These are phyloP conservation scores for Arothron firmamentum DNA, from an alignment of 2,113 vertebrate species.

Conservation along the genomic window DNA sequence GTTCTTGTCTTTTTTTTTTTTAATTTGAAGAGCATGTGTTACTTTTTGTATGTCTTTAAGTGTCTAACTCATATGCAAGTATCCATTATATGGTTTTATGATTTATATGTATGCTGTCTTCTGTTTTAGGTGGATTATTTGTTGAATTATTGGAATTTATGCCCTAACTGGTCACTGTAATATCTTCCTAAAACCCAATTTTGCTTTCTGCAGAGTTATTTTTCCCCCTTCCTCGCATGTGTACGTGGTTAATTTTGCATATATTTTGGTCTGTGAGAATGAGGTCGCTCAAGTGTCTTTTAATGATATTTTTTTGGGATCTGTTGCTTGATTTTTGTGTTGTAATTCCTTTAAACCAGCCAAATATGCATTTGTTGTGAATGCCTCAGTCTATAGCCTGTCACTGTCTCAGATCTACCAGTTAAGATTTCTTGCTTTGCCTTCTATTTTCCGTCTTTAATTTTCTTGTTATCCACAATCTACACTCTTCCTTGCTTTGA, in stretches of 20 bases:
- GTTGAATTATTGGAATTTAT: slow-evolving; percentile 25
- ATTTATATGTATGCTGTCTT: slow-evolving; percentile 24
- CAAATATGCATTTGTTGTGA: slow-evolving; percentile 56
- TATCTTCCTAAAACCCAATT: slow-evolving; percentile 15
- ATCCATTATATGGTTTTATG: not conserved
- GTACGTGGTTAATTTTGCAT: slow-evolving; percentile 26
- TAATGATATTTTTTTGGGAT: slow-evolving; percentile 32
- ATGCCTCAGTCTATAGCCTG: slow-evolving; percentile 46
- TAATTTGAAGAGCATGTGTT: slow-evolving; percentile 30
- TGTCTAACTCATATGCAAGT: slow-evolving; percentile 27
- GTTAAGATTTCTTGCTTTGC: not conserved
- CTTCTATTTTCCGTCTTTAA: slow-evolving; percentile 8
- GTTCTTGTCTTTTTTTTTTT: slow-evolving; percentile 3
- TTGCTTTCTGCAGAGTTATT: slow-evolving; percentile 43
- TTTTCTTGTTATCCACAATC: slow-evolving; percentile 5
- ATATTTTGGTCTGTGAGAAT: not conserved
- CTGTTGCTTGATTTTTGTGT: slow-evolving; percentile 62
- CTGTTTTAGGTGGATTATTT: slow-evolving; percentile 32
- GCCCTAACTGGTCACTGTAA: slow-evolving; percentile 30
- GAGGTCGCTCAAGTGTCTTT: slow-evolving; percentile 2
- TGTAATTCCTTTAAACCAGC: slow-evolving; percentile 42
- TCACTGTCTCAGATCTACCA: not conserved
- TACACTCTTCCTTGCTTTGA: slow-evolving; percentile 6
- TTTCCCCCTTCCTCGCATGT: slow-evolving; percentile 50
- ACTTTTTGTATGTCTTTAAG: slow-evolving; percentile 21